These are phyloP conservation scores for Halesus radiatus DNA, from an alignment of 1,140 invertebrate genomes.

Conservation along the genomic window DNA sequence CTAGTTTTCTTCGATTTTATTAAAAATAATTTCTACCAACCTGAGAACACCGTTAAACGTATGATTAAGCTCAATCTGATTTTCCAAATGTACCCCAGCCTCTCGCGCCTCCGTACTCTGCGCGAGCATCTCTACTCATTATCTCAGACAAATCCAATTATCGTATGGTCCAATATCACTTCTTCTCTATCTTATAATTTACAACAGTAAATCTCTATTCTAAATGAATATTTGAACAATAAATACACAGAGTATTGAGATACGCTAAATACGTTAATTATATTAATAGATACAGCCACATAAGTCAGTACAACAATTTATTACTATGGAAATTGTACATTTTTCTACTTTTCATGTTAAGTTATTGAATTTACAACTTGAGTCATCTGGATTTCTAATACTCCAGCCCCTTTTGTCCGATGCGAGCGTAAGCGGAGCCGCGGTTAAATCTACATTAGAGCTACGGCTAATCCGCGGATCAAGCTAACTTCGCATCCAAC, in stretches of 20 bases:
- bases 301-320: slow-evolving; percentile 57
- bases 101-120: not conserved
- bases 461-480: too few species aligned
- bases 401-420: not conserved
- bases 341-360: slow-evolving; percentile 41
- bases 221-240: slow-evolving; percentile 46
- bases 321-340: slow-evolving; percentile 56
- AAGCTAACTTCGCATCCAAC: too few species aligned
- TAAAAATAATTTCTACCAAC: slow-evolving; percentile 45
- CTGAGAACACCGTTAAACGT: not conserved
- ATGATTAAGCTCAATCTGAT: slow-evolving; percentile 44
- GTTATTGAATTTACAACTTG: too few species aligned
- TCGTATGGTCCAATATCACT: slow-evolving; percentile 42
- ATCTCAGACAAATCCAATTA: slow-evolving; percentile 31
- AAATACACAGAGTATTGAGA: slow-evolving; percentile 35
- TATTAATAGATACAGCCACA: slow-evolving; percentile 56
- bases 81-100: not conserved
- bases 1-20: slow-evolving; percentile 36
- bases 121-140: not conserved
- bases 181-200: slow-evolving; percentile 34
- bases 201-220: slow-evolving; percentile 45
- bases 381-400: not conserved
- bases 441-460: too few species aligned
- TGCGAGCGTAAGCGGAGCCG: too few species aligned
- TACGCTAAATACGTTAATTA: slow-evolving; percentile 15